phyloP scores from a whole-genome alignment of 2,113 vertebrate genomes.

The Tauraco erythrolophus region DNA sequence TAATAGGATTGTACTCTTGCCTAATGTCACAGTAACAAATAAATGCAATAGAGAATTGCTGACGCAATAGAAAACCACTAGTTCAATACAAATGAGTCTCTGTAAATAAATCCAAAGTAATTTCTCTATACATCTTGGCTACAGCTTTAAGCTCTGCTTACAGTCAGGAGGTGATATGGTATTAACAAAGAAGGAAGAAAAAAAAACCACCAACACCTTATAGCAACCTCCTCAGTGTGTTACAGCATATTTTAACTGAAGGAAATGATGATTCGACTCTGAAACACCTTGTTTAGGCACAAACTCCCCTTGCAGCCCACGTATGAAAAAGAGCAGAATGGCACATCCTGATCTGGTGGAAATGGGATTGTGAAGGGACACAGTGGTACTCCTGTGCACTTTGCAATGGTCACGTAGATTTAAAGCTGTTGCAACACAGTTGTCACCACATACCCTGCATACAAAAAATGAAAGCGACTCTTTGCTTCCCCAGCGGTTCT shows the following conservation, averaged over 20 bases:
- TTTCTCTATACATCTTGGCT: constrained; percentile 76
- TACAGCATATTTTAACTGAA: background rate
- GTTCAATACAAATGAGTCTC: constrained; percentile 78
- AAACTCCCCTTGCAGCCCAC: background rate
- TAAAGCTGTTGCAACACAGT: background rate
- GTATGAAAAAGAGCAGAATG: background rate
- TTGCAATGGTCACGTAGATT: background rate
- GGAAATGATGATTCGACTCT: background rate
- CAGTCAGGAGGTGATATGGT: background rate
- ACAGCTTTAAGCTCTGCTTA: constrained; percentile 48
- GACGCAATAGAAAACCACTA: constrained; percentile 78
- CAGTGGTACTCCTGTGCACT: background rate
- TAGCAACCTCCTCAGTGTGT: background rate
- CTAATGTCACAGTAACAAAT: constrained; percentile 76
- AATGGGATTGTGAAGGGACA: background rate
- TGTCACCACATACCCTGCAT: rapidly evolving
- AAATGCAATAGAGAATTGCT: constrained; percentile 79
- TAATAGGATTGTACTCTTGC: constrained; percentile 81
- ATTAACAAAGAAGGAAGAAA: background rate
- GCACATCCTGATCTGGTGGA: background rate
- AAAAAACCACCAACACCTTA: too few relatives aligned
- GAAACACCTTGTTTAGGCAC: background rate
- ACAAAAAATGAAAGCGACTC: background rate
- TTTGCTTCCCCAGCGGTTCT: background rate
- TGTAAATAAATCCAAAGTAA: constrained; percentile 79